Percentiles rank a stretch among this genome's conserved stretches.
phyloP scores from a whole-genome alignment of 2,888 invertebrate genomes.

The Aporophyla lueneburgensis region DNA sequence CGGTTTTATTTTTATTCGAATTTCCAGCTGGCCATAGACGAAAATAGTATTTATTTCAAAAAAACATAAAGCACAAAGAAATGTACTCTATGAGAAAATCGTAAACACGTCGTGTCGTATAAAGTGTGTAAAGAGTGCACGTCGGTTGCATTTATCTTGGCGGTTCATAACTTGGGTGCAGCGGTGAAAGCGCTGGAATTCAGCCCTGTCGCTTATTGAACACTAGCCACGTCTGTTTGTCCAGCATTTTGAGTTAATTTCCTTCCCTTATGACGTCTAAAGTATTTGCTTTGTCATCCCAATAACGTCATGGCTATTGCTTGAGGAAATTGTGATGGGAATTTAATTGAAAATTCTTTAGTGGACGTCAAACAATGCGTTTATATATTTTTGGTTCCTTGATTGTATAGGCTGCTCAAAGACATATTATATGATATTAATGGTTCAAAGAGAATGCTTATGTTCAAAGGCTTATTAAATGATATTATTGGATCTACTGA shows the following conservation, averaged over 20 bases:
- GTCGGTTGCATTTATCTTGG: conserved; percentile 76
- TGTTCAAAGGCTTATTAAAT: neutral
- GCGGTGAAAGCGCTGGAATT: conserved; percentile 78
- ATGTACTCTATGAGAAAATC: conserved; percentile 41
- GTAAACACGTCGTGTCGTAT: conserved; percentile 52
- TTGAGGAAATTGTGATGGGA: conserved; percentile 38
- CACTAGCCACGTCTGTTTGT: conserved; percentile 75
- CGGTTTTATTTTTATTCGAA: conserved; percentile 9
- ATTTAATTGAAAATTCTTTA: conserved; percentile 44
- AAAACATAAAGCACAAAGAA: conserved; percentile 32
- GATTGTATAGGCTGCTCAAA: neutral
- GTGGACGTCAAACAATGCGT: conserved; percentile 2
- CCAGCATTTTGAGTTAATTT: conserved; percentile 73
- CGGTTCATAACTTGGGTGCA: conserved; percentile 76
- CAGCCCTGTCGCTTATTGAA: conserved; percentile 73
- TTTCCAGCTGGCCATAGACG: neutral
- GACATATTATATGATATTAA: neutral
- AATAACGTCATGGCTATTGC: conserved; percentile 43
- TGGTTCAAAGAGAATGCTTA: too few relatives aligned
- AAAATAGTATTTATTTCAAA: neutral
- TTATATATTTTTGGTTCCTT: neutral
- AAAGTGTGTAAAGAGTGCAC: conserved; percentile 40
- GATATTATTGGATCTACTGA: too few relatives aligned
- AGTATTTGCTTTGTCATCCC: conserved; percentile 67
- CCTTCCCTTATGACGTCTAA: conserved; percentile 59